Conservation (phyloP, 2,888 invertebrate genomes). For the Apoda limacodes region DNA sequence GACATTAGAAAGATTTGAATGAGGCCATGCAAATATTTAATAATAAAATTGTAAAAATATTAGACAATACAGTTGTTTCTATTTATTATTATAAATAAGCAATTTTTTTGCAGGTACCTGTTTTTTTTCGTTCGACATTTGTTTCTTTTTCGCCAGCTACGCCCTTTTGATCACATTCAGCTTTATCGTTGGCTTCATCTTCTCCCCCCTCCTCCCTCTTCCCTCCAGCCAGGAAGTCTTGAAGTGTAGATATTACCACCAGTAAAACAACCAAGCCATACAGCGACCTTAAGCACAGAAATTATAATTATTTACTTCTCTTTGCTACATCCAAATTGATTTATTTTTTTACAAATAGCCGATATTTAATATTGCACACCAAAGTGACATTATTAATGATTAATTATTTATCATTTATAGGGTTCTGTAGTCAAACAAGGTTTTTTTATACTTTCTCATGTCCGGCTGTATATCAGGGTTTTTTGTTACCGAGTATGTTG, state of each 20-base stretch:
- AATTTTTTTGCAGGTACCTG: constrained; percentile 20
- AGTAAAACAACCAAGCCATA: constrained; percentile 47
- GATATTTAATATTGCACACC: too few relatives aligned
- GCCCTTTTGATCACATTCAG: constrained; percentile 28
- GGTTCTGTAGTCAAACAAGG: too few relatives aligned
- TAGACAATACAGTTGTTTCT: constrained; percentile 3
- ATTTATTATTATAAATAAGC: background rate
- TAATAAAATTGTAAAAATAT: background rate
- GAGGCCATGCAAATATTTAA: background rate
- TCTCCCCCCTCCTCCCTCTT: constrained; percentile 18
- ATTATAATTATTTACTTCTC: too few relatives aligned
- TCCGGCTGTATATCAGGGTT: too few relatives aligned
- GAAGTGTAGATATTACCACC: constrained; percentile 52
- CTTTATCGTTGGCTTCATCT: constrained; percentile 25
- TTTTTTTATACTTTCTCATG: too few relatives aligned
- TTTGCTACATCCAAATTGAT: too few relatives aligned
- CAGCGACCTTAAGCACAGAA: constrained; percentile 44
- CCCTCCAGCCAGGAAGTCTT: constrained; percentile 44
- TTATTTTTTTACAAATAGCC: too few relatives aligned
- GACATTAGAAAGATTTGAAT: too few relatives aligned
- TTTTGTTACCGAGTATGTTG: too few relatives aligned
- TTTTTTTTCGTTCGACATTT: constrained; percentile 21
- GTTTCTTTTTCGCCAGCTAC: constrained; percentile 22
- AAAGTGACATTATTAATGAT: too few relatives aligned
- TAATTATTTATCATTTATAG: too few relatives aligned